phyloP scores from a whole-genome alignment of 2,888 invertebrate genomes.

The Hirtodrosophila histrioides region DNA sequence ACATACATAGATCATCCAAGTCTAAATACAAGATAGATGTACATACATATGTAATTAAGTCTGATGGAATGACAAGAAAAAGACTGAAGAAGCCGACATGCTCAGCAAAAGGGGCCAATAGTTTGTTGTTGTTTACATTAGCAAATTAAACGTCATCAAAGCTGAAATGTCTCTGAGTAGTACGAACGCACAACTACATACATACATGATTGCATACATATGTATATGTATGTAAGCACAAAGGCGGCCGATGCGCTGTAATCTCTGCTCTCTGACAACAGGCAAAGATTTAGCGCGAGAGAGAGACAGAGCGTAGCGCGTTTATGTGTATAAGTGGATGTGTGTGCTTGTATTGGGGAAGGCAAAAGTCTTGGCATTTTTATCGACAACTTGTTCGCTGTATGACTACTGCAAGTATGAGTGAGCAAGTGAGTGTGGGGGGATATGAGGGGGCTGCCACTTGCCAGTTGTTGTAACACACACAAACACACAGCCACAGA shows the following conservation, averaged over 20 bases:
- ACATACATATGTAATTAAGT: too few relatives aligned
- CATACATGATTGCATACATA: too few relatives aligned
- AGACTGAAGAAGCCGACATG: too few relatives aligned
- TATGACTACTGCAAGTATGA: constrained; percentile 38
- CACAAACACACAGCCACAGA: constrained; percentile 21
- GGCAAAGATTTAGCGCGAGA: constrained; percentile 4
- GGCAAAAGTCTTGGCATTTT: constrained; percentile 41
- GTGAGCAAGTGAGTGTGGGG: constrained; percentile 31
- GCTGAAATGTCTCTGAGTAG: constrained; percentile 2
- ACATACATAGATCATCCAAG: too few relatives aligned
- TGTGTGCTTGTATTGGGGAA: constrained; percentile 17
- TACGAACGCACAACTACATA: constrained; percentile 1
- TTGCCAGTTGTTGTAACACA: constrained; percentile 35
- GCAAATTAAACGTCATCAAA: constrained; percentile 1
- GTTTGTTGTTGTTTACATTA: constrained; percentile 33
- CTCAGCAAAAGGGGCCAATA: constrained; percentile 8
- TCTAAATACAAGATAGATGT: too few relatives aligned
- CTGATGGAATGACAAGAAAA: too few relatives aligned
- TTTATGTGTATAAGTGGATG: neutral
- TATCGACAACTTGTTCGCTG: constrained; percentile 57
- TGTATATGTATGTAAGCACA: constrained; percentile 1
- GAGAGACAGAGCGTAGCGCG: constrained; percentile 8
- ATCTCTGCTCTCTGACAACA: constrained; percentile 18
- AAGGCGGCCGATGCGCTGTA: constrained; percentile 19
- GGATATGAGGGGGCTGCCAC: neutral